Evolutionary conservation across 2,113 vertebrate species (phyloP), one percentile per base, ranked within the genome.

Genomic region (Tiliqua scincoides): DNA sequence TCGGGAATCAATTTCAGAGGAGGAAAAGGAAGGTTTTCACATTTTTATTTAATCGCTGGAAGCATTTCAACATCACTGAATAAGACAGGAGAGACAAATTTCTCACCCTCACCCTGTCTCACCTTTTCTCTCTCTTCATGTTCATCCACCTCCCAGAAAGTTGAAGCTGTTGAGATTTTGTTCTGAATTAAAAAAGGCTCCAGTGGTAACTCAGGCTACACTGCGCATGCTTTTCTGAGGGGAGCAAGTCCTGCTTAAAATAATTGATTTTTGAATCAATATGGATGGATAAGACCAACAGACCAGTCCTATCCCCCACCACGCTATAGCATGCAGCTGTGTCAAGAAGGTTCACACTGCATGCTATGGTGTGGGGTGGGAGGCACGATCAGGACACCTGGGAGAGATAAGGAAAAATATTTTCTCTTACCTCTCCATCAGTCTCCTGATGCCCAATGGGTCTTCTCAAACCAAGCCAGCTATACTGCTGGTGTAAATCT

Each of bases 1-100:
- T 54, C 77, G 72, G 88, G 92, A 90, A 83, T 1, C 63, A 74
- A 70, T 68, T 91, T 91, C 15, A 63, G 84, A 89, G 79, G 83
- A 91, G 23, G 10, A 84, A 75, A 62, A 86, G 4, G 23, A 89
- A 54, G 76, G 1, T 4, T 79, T 89, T 85, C 84, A 87, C n/a
- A 68, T 54, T 48, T 74, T 81, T 54, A 71, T 81, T 75, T 88
- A 57, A 88, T 27, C 25, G 79, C 65, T 37, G 78, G 87, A 14
- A 25, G 3, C 32, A 32, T 61, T 71, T 48, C 79, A 61, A 12
- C 72, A 1, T 83, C 27, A 85, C 2, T 37, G 10, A 48, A 12
- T 88, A 4, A 14, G 0, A 0, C 37, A 27, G 3, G 0, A 65
- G 23, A 35, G 0, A 71, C 86, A 80, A 70, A 0, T 1, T 14